Percentiles rank a stretch among this genome's conserved stretches.
These are phyloP conservation scores for Chlorospingus flavigularis DNA, from an alignment of 2,797 vertebrate genomes.

Conservation along the genomic window DNA sequence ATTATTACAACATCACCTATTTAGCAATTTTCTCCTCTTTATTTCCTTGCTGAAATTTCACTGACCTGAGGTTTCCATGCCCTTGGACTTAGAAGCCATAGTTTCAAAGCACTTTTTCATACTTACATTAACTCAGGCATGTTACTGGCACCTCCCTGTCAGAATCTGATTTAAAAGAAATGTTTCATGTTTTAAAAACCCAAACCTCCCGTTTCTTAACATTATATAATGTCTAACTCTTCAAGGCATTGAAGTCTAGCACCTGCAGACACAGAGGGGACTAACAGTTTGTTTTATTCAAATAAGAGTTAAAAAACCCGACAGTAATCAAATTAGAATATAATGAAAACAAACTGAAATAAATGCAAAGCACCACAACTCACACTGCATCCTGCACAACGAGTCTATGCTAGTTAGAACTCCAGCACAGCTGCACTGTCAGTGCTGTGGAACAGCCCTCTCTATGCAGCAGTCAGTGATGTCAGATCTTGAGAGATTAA, in stretches of 20 bases:
- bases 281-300: not conserved
- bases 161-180: not conserved
- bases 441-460: not conserved
- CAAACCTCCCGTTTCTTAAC: not conserved
- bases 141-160: not conserved
- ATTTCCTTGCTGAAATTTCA: not conserved
- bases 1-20: not conserved
- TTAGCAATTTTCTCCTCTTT: not conserved
- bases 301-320: not conserved
- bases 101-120: not conserved
- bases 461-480: not conserved
- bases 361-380: not conserved
- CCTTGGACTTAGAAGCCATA: not conserved
- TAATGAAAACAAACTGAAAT: not conserved
- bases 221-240: not conserved
- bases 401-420: not conserved
- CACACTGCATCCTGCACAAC: fast-evolving
- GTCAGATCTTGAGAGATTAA: not conserved
- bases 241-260: not conserved
- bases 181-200: not conserved
- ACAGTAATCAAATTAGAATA: not conserved
- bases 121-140: not conserved
- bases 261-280: not conserved
- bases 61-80: not conserved
- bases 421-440: not conserved